A percentile compares a stretch with the other conserved stretches of the same genome.
These are phyloP conservation scores for Glaucopsyche alexis DNA, from an alignment of 2,888 invertebrate species.

Conservation along the genomic window DNA sequence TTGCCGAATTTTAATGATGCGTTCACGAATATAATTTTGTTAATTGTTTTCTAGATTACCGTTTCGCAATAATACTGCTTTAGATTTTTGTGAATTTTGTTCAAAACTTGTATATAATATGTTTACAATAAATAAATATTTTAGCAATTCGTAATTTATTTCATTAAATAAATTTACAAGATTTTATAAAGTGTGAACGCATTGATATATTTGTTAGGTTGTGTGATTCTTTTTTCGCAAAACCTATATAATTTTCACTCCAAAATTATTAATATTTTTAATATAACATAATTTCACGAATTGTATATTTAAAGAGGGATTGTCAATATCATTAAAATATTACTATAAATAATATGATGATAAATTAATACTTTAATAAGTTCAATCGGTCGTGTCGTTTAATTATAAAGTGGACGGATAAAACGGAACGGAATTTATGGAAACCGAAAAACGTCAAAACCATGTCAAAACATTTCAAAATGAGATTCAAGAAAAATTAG, in stretches of 20 bases:
- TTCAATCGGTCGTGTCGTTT: no score
- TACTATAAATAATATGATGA: no score
- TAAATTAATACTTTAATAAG: no score
- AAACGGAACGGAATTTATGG: neutral
- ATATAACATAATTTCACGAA: no score
- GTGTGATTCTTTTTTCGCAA: neutral
- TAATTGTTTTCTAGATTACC: neutral
- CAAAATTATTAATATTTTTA: no score
- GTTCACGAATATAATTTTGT: slow-evolving; percentile 38
- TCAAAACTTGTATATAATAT: no score
- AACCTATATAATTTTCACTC: neutral
- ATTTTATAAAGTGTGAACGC: neutral
- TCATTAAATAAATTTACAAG: neutral
- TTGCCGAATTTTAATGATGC: slow-evolving; percentile 55
- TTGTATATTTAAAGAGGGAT: no score
- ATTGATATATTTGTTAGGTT: neutral
- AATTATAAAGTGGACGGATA: no score
- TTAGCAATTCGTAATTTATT: no score
- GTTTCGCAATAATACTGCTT: neutral
- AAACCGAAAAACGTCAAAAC: neutral
- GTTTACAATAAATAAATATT: no score
- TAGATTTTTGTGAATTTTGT: neutral
- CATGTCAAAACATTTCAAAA: neutral
- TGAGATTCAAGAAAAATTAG: neutral
- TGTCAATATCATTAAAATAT: no score